phyloP scores from a whole-genome alignment of 2,888 invertebrate species.

The Noctua janthina region DNA sequence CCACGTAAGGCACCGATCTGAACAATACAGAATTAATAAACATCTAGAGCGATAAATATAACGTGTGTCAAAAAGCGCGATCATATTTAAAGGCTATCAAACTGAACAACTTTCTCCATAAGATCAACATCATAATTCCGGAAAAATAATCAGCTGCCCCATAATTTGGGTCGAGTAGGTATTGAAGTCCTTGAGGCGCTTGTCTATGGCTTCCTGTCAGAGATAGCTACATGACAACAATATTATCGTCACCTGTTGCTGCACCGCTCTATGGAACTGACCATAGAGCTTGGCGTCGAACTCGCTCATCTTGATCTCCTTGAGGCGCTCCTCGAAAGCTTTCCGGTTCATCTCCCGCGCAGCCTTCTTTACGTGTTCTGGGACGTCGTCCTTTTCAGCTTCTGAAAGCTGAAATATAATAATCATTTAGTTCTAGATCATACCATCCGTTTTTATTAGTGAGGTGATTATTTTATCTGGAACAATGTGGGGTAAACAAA shows the following conservation, averaged over 20 bases:
- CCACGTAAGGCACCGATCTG: conserved; percentile 96
- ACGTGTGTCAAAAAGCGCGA: neutral
- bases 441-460: neutral
- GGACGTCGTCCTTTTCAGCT: conserved; percentile 96
- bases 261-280: conserved; percentile 94
- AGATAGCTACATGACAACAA: neutral
- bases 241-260: conserved; percentile 90
- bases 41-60: neutral
- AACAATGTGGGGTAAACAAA: no score
- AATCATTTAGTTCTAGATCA: neutral
- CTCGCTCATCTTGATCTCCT: conserved; percentile 98
- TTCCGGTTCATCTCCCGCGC: conserved; percentile 98
- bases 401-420: conserved; percentile 92
- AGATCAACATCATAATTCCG: neutral
- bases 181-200: conserved; percentile 92
- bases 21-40: neutral
- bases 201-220: neutral
- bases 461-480: neutral
- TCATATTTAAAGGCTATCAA: neutral
- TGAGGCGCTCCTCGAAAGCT: conserved; percentile 95
- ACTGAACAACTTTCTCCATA: neutral
- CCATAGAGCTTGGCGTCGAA: conserved; percentile 97
- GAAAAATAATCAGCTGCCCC: neutral
- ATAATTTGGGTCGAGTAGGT: neutral
- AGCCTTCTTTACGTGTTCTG: conserved; percentile 96